These are phyloP conservation scores for Ochotona curzoniae DNA, from an alignment of 2,113 vertebrate genomes.

Conservation along the genomic window DNA sequence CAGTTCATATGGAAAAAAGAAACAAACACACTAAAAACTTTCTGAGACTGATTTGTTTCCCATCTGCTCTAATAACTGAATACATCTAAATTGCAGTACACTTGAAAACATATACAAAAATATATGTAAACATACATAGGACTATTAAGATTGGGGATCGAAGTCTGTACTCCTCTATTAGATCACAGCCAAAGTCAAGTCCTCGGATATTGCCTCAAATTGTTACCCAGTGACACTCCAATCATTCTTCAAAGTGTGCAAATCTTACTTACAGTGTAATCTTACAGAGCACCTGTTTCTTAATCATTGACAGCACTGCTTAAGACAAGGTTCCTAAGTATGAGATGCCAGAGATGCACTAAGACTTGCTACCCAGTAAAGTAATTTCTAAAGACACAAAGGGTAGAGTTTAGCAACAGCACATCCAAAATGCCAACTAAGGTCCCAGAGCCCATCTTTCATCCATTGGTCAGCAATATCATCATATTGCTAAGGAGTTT, in stretches of 20 bases:
- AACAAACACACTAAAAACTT: slow-evolving; percentile 75
- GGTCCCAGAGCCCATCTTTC: slow-evolving; percentile 98
- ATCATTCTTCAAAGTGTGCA: slow-evolving; percentile 86
- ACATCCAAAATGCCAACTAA: slow-evolving; percentile 99
- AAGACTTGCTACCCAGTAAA: slow-evolving; percentile 88
- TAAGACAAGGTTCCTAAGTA: slow-evolving; percentile 81
- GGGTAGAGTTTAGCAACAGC: slow-evolving; percentile 99
- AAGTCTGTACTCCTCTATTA: slow-evolving; percentile 76
- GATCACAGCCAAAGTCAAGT: slow-evolving; percentile 79
- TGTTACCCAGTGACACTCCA: slow-evolving; percentile 88
- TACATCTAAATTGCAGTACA: slow-evolving; percentile 79
- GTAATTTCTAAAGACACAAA: slow-evolving; percentile 99
- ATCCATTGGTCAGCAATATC: slow-evolving; percentile 94
- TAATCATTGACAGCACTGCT: slow-evolving; percentile 86
- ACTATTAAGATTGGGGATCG: slow-evolving; percentile 80
- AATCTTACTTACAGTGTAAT: slow-evolving; percentile 88
- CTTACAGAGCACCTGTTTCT: slow-evolving; percentile 92
- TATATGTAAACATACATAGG: slow-evolving; percentile 55
- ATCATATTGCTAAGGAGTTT: slow-evolving; percentile 97
- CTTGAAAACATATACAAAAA: slow-evolving; percentile 82
- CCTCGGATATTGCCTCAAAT: slow-evolving; percentile 89
- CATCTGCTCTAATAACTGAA: slow-evolving; percentile 77
- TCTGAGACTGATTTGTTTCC: slow-evolving; percentile 77
- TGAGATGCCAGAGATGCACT: slow-evolving; percentile 78
- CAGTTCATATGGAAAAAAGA: slow-evolving; percentile 75